Conservation (phyloP, 2,113 vertebrate species). For the Trematocara stigmaticum region DNA sequence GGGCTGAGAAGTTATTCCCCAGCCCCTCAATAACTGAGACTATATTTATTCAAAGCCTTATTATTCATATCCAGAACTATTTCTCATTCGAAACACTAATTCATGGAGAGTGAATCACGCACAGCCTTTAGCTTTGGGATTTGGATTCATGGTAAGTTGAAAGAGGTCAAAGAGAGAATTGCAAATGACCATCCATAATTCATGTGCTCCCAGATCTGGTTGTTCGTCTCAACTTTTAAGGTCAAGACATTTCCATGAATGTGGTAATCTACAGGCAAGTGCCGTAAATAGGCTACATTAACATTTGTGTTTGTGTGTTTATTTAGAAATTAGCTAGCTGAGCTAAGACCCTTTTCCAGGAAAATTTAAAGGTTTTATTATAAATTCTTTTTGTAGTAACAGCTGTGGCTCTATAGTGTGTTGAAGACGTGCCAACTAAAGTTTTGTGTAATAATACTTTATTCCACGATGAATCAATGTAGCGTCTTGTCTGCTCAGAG, state of each 20-base stretch:
- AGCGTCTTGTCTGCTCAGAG: neutral
- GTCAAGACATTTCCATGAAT: neutral
- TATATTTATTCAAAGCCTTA: neutral
- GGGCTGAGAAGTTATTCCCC: neutral
- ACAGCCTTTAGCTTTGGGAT: neutral
- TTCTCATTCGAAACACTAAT: slow-evolving; percentile 28
- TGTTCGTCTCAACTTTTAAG: neutral
- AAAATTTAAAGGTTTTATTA: neutral
- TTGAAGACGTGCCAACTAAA: neutral
- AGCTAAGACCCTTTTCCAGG: neutral
- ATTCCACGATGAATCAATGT: accelerated
- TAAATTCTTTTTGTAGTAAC: neutral
- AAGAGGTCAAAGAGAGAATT: slow-evolving; percentile 6
- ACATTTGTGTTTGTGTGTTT: neutral
- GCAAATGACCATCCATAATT: neutral
- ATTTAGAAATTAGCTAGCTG: neutral
- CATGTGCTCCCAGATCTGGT: neutral
- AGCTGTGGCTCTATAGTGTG: neutral
- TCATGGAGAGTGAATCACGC: neutral
- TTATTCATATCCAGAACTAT: neutral
- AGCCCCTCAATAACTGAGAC: neutral
- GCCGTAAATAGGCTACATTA: neutral
- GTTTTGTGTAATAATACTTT: neutral
- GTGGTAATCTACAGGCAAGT: neutral
- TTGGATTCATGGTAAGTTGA: neutral